phyloP scores from a whole-genome alignment of 1,140 invertebrate genomes.

The Drosophila arizonae region DNA sequence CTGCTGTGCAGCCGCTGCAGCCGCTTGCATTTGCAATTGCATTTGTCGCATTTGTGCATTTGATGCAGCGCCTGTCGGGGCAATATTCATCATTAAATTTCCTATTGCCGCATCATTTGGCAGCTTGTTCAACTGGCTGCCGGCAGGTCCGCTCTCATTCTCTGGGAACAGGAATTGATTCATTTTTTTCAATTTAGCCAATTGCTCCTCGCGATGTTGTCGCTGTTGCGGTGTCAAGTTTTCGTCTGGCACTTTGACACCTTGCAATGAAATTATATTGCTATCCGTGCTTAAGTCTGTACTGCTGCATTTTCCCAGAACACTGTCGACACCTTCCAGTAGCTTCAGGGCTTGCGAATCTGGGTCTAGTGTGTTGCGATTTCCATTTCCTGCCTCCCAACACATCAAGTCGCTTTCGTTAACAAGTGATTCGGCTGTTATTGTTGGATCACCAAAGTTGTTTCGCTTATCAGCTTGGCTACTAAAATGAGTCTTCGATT shows the following conservation, averaged over 20 bases:
- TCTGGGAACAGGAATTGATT: constrained; percentile 95
- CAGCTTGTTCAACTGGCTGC: constrained; percentile 36
- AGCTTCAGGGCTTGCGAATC: constrained; percentile 61
- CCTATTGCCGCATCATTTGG: constrained; percentile 27
- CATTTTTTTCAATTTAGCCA: constrained; percentile 96
- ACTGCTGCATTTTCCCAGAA: constrained; percentile 51
- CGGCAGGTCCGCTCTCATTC: constrained; percentile 65
- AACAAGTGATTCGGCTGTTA: constrained; percentile 58
- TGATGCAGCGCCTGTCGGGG: constrained; percentile 2
- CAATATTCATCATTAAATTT: constrained; percentile 56
- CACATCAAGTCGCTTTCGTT: constrained; percentile 75
- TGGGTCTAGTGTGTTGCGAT: constrained; percentile 37
- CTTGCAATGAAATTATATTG: constrained; percentile 86
- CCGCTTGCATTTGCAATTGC: constrained; percentile 12
- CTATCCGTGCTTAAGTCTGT: constrained; percentile 44
- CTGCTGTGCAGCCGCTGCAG: background rate
- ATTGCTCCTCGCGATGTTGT: constrained; percentile 95
- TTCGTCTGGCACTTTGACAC: constrained; percentile 97
- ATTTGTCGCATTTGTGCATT: constrained; percentile 36
- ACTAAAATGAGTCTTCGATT: constrained; percentile 48
- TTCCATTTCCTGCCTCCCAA: constrained; percentile 58
- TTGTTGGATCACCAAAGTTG: constrained; percentile 78
- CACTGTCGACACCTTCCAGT: constrained; percentile 60
- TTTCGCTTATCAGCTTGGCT: constrained; percentile 68
- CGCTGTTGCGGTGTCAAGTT: constrained; percentile 98